Evolutionary conservation across 2,888 invertebrate genomes (phyloP).

Genomic region (Marronus borbonicus): DNA sequence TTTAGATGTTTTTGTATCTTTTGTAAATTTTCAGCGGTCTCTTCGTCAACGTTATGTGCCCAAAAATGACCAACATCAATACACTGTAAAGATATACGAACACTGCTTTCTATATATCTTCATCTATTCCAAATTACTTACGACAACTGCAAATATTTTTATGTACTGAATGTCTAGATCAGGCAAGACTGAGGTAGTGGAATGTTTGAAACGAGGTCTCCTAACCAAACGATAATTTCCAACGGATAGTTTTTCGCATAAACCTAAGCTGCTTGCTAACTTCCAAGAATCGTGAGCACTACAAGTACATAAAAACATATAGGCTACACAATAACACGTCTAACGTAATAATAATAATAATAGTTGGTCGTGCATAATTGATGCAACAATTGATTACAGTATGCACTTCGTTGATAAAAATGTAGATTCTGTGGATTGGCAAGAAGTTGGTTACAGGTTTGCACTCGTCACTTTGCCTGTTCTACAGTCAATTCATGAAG

Average conservation of each 20-base stretch:
- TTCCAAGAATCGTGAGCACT: slow-evolving; percentile 57
- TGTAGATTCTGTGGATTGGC: too few relatives aligned
- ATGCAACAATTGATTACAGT: too few relatives aligned
- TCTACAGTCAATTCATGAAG: too few relatives aligned
- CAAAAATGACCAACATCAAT: slow-evolving; percentile 80
- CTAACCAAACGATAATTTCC: slow-evolving; percentile 28
- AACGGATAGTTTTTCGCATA: slow-evolving; percentile 39
- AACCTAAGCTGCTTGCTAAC: slow-evolving; percentile 56
- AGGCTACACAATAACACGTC: too few relatives aligned
- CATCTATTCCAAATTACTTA: slow-evolving; percentile 65
- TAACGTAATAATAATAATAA: too few relatives aligned
- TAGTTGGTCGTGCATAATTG: too few relatives aligned
- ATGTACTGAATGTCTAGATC: slow-evolving; percentile 75
- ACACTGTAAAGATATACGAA: slow-evolving; percentile 67
- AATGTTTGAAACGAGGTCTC: slow-evolving; percentile 31
- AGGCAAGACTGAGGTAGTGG: slow-evolving; percentile 72
- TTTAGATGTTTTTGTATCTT: slow-evolving; percentile 69
- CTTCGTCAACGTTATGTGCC: slow-evolving; percentile 75
- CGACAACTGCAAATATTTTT: slow-evolving; percentile 74
- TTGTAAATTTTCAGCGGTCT: slow-evolving; percentile 64
- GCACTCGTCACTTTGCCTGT: too few relatives aligned
- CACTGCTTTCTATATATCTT: not conserved
- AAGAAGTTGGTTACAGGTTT: too few relatives aligned
- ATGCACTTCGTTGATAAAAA: too few relatives aligned
- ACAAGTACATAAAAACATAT: not conserved